phyloP scores from a whole-genome alignment of 2,888 invertebrate species.

The Drosophila neotestacea region DNA sequence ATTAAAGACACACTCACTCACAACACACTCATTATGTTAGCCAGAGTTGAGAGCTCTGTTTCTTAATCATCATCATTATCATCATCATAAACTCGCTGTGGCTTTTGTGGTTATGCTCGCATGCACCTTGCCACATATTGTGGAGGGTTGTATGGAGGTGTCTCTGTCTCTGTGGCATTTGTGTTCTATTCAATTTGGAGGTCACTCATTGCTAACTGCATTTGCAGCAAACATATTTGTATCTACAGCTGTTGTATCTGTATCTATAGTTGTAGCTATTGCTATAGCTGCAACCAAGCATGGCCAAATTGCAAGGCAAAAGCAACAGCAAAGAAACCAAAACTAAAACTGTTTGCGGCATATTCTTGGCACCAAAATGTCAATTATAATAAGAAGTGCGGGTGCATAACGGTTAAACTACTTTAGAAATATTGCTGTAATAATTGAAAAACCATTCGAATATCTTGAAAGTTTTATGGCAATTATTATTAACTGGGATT shows the following conservation, averaged over 20 bases:
- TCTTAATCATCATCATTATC: conserved; percentile 45
- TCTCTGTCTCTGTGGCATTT: conserved; percentile 39
- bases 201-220: conserved; percentile 67
- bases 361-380: conserved; percentile 79
- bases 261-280: conserved; percentile 42
- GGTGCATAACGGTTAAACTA: conserved; percentile 20
- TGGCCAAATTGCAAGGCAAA: conserved; percentile 42
- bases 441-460: background rate
- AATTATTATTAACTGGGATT: background rate
- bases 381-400: conserved; percentile 64
- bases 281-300: conserved; percentile 68
- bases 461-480: background rate
- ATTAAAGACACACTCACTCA: conserved; percentile 50
- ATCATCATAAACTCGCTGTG: conserved; percentile 42
- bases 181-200: conserved; percentile 66
- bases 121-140: conserved; percentile 74
- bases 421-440: conserved; percentile 12
- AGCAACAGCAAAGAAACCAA: conserved; percentile 28
- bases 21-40: conserved; percentile 20
- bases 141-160: conserved; percentile 35
- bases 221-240: conserved; percentile 32
- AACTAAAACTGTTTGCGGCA: conserved; percentile 78
- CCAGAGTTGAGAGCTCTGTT: conserved; percentile 45
- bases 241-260: conserved; percentile 30
- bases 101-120: conserved; percentile 70